A percentile compares a stretch with the other conserved stretches of the same genome.
Conservation (phyloP, 2,888 invertebrate genomes). For the Steinernema carpocapsae region DNA sequence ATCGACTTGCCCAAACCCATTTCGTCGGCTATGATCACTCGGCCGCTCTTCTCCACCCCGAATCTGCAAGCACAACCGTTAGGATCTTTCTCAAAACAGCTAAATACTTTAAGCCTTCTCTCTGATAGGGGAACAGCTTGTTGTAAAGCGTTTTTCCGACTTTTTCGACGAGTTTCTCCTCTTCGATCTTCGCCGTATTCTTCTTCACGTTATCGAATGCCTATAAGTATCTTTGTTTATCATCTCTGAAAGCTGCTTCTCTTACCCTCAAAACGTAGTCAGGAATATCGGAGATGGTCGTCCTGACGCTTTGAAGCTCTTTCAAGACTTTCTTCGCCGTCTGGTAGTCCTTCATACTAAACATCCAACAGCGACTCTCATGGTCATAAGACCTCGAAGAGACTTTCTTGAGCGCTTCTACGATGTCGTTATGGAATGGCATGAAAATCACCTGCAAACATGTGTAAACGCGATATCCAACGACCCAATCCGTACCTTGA, state of each 20-base stretch:
- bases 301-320: background rate
- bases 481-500: conserved; percentile 33
- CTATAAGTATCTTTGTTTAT: background rate
- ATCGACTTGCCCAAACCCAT: conserved; percentile 73
- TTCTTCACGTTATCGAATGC: conserved; percentile 22
- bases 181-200: background rate
- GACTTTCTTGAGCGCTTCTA: conserved; percentile 49
- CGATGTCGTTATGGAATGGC: conserved; percentile 49
- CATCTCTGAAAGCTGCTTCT: no score
- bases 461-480: background rate
- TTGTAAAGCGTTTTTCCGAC: conserved; percentile 25
- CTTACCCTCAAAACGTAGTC: conserved; percentile 16
- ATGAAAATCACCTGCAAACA: conserved; percentile 51
- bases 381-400: conserved; percentile 39
- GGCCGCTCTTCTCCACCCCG: conserved; percentile 56
- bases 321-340: conserved; percentile 38
- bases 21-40: conserved; percentile 68
- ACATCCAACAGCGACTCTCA: background rate
- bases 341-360: background rate
- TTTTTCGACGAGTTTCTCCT: background rate
- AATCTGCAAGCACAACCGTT: conserved; percentile 43
- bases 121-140: conserved; percentile 55
- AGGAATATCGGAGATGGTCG: background rate
- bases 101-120: conserved; percentile 51
- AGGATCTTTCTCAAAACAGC: background rate